phyloP scores from a whole-genome alignment of 1,140 invertebrate species.

The Bombus sylvicola region DNA sequence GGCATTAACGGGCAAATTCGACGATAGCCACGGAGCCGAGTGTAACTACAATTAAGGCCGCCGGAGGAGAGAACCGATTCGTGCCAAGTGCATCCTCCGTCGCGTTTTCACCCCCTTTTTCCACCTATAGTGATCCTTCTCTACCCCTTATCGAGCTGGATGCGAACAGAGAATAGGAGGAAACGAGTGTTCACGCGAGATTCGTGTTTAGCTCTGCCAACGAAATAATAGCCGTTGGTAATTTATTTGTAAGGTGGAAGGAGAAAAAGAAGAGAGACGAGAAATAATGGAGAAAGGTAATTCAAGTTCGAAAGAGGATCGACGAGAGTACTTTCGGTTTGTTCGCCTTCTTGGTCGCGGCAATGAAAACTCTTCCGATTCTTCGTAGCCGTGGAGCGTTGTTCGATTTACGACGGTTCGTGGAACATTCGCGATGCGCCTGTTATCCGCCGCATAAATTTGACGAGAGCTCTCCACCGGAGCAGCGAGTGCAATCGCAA shows the following conservation, averaged over 20 bases:
- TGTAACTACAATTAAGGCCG: slow-evolving; percentile 56
- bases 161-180: background rate
- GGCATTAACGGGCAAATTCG: slow-evolving; percentile 62
- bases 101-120: slow-evolving; percentile 20
- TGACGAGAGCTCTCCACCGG: slow-evolving; percentile 18
- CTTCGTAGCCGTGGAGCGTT: background rate
- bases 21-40: slow-evolving; percentile 50
- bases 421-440: background rate
- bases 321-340: background rate
- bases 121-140: background rate
- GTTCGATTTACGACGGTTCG: slow-evolving; percentile 27
- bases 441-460: slow-evolving; percentile 33
- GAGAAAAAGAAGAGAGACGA: no score
- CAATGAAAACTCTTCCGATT: background rate
- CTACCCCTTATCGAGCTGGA: background rate
- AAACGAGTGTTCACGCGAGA: background rate
- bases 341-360: background rate
- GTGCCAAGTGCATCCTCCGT: slow-evolving; percentile 52
- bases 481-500: slow-evolving; percentile 43
- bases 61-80: slow-evolving; percentile 42
- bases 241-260: background rate
- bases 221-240: background rate
- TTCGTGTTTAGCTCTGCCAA: background rate
- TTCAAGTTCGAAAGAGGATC: background rate
- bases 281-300: background rate